Conservation (phyloP, 2,113 vertebrate genomes). For the Colius striatus region DNA sequence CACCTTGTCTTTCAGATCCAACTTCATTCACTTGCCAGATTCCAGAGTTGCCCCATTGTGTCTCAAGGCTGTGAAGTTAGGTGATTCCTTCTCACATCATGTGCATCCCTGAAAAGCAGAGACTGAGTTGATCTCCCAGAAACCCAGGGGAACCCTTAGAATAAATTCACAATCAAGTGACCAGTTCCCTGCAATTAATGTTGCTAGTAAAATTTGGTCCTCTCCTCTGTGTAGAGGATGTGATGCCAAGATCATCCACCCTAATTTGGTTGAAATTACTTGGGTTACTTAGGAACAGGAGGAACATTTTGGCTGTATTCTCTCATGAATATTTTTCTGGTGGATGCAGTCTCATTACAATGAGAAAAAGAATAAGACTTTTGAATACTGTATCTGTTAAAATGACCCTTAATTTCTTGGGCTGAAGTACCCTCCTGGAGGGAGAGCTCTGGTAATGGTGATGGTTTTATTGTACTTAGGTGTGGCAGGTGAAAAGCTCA, state of each 20-base stretch:
- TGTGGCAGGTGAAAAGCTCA: background rate
- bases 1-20: background rate
- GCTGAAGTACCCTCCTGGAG: background rate
- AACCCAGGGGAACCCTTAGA: background rate
- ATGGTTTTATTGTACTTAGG: background rate
- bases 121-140: background rate
- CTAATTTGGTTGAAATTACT: conserved; percentile 11
- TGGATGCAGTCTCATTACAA: background rate
- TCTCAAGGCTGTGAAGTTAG: background rate
- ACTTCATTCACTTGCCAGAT: background rate
- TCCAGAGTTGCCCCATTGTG: background rate
- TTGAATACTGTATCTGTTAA: background rate
- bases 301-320: background rate
- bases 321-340: background rate
- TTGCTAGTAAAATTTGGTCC: background rate
- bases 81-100: background rate
- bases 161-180: background rate
- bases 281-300: background rate
- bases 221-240: background rate
- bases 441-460: background rate
- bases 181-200: background rate
- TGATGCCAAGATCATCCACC: background rate
- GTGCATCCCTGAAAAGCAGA: background rate
- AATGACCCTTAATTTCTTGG: background rate
- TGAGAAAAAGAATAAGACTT: background rate